A percentile compares a stretch with the other conserved stretches of the same genome.
These are phyloP conservation scores for Benthosema pterotum DNA, from an alignment of 2,797 vertebrate genomes.

Conservation along the genomic window DNA sequence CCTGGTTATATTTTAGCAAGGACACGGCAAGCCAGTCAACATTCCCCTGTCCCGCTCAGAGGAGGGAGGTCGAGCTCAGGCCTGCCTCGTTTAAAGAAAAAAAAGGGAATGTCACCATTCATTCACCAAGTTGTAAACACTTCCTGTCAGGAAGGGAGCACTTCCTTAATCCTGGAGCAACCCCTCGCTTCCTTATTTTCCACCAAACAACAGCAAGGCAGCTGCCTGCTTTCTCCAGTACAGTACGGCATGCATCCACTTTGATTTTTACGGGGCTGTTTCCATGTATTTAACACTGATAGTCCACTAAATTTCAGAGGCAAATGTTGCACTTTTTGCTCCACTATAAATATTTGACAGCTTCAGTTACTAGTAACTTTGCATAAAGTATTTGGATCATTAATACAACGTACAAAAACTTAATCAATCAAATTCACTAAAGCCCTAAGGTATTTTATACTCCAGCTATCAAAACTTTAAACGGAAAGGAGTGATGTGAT, in stretches of 20 bases:
- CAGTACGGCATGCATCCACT: neutral
- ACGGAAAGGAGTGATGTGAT: no score
- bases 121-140: constrained; percentile 80
- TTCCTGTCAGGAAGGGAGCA: constrained; percentile 85
- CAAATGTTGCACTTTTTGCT: no score
- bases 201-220: constrained; percentile 62
- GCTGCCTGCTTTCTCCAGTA: constrained; percentile 21
- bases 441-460: no score
- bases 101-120: constrained; percentile 77
- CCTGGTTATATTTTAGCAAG: constrained; percentile 48
- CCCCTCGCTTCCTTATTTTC: constrained; percentile 70
- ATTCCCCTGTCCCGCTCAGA: constrained; percentile 53
- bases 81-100: constrained; percentile 70
- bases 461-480: no score
- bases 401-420: no score
- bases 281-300: no score
- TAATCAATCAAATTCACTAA: no score
- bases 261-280: no score
- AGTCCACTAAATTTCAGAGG: no score
- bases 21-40: constrained; percentile 36
- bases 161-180: constrained; percentile 84
- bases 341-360: no score
- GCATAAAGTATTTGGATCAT: no score
- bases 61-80: constrained; percentile 56
- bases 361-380: no score